A percentile compares a stretch with the other conserved stretches of the same genome.
These are phyloP conservation scores for Trinorchestia longiramus DNA, from an alignment of 1,140 invertebrate genomes.

Conservation along the genomic window DNA sequence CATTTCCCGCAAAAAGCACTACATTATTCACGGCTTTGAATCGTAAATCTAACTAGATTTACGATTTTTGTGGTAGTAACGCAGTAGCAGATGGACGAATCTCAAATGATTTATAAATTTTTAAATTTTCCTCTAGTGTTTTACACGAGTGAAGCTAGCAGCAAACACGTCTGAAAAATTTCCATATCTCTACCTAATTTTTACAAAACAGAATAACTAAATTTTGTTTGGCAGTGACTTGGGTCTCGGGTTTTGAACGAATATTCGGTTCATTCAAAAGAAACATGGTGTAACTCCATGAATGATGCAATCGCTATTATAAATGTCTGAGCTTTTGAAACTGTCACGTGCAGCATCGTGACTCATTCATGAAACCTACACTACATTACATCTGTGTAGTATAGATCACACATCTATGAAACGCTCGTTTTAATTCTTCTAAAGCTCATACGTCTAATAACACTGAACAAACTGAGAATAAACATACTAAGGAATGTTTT, in stretches of 20 bases:
- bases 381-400: neutral
- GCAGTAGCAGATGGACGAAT: too few relatives aligned
- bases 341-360: neutral
- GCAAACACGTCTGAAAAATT: neutral
- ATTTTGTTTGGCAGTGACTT: neutral
- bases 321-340: neutral
- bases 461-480: neutral
- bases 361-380: neutral
- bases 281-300: neutral
- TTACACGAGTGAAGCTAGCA: neutral
- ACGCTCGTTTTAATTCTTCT: neutral
- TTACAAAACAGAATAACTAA: neutral
- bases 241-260: neutral
- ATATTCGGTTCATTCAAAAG: neutral
- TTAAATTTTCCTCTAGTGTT: neutral
- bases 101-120: too few relatives aligned
- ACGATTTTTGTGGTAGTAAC: too few relatives aligned
- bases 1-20: too few relatives aligned
- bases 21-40: too few relatives aligned
- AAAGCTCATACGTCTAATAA: neutral
- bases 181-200: neutral
- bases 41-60: too few relatives aligned
- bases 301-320: neutral
- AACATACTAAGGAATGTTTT: neutral
- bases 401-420: neutral